Evolutionary conservation across 1,140 invertebrate genomes (phyloP), one percentile per base, ranked within the genome.

Genomic region (Zaprionus lachaisei): DNA sequence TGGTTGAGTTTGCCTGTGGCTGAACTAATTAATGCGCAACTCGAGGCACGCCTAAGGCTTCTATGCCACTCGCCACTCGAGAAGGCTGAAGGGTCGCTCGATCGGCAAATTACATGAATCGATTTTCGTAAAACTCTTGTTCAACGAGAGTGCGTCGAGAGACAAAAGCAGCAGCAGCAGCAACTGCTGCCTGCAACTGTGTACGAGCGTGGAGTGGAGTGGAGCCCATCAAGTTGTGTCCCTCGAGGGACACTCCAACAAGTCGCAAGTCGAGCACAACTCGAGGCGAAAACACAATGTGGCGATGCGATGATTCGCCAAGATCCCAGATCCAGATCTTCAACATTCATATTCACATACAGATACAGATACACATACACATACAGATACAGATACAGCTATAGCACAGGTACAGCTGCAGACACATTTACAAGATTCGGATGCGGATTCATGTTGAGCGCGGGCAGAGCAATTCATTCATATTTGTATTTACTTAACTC

Each of bases 401-500:
- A 31, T n/a, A 64, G 44, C 20, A 20, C 55, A 55, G 49, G 2
- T 34, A 15, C 26, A 51, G 26, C 34, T 67, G 38, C 26, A 64
- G 44, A 64, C 67, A 49, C 75, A 78, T 57, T 79, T 79, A 61
- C 41, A 71, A 66, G 72, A 84, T 85, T 56, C 56, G 34, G 57
- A 58, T 68, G 41, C 55, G 24, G 20, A 60, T 58, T 20, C 55
- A 68, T n/a, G 49, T 58, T 58, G 24, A 68, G 41, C 72, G 70
- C 70, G 75, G 41, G 41, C 61, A 14, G 61, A 89, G 83, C 83
- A 84, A 84, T 90, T 89, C 84, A 89, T 89, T 89, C 84, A 89
- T 89, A 90, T 89, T 90, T 89, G 85, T 89, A 79, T 89, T 89
- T 89, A 89, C 84, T 84, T 89, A 84, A 89, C 85, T 81, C 72